A percentile compares a stretch with the other conserved stretches of the same genome.
Conservation (phyloP, 2,888 invertebrate species). For the Pollenia angustigena region DNA sequence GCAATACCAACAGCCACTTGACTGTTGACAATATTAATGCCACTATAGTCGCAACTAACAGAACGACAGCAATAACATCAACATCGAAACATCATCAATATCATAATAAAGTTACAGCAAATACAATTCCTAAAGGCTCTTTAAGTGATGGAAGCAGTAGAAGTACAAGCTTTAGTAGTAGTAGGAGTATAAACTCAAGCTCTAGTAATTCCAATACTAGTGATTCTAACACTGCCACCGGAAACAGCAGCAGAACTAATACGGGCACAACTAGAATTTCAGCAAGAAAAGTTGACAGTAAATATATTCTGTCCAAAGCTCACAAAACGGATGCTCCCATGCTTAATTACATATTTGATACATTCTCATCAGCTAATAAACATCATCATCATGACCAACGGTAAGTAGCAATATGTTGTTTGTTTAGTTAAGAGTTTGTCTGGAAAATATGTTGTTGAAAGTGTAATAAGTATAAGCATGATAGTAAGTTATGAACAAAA, state of each 20-base stretch:
- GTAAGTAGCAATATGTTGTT: slow-evolving; percentile 81
- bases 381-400: slow-evolving; percentile 89
- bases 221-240: slow-evolving; percentile 47
- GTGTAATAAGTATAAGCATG: too few species aligned
- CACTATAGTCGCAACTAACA: slow-evolving; percentile 55
- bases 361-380: slow-evolving; percentile 88
- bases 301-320: slow-evolving; percentile 84
- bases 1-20: slow-evolving; percentile 70
- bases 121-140: slow-evolving; percentile 57
- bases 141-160: slow-evolving; percentile 33
- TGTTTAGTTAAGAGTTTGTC: background rate
- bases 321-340: slow-evolving; percentile 88
- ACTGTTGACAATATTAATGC: slow-evolving; percentile 68
- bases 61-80: slow-evolving; percentile 46
- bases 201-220: slow-evolving; percentile 28
- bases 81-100: slow-evolving; percentile 28
- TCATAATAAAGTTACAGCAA: slow-evolving; percentile 51
- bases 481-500: too few species aligned
- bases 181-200: slow-evolving; percentile 47
- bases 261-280: slow-evolving; percentile 75
- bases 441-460: background rate
- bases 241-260: slow-evolving; percentile 47
- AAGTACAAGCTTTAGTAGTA: slow-evolving; percentile 34
- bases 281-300: slow-evolving; percentile 79
- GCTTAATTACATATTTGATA: slow-evolving; percentile 90